phyloP scores from a whole-genome alignment of 2,113 vertebrate species.

The Caretta caretta region DNA sequence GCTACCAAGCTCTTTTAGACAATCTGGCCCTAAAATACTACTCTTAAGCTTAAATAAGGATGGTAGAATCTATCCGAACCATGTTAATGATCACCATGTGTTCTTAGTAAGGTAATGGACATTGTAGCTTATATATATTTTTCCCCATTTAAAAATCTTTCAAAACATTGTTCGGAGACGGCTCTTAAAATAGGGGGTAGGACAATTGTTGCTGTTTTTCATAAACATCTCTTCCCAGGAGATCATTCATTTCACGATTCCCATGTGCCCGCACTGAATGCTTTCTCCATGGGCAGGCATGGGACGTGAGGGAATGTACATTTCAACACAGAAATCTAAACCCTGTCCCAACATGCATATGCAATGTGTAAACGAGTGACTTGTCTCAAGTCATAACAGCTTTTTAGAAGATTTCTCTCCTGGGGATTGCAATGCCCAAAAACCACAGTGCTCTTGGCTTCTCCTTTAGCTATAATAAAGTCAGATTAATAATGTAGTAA shows the following conservation, averaged over 20 bases:
- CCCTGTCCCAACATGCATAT: constrained; percentile 51
- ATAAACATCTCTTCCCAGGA: background rate
- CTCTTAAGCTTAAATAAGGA: background rate
- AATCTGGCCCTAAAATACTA: background rate
- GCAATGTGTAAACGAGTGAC: constrained; percentile 26
- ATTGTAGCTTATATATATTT: background rate
- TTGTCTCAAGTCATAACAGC: background rate
- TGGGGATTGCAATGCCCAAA: background rate
- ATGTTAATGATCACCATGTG: background rate
- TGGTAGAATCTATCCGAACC: background rate
- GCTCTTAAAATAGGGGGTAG: background rate
- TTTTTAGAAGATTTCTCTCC: background rate
- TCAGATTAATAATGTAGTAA: constrained; percentile 67
- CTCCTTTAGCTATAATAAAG: constrained; percentile 24
- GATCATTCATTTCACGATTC: background rate
- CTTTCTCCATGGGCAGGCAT: background rate
- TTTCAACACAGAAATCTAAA: constrained; percentile 17
- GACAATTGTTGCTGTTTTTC: background rate
- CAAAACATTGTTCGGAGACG: background rate
- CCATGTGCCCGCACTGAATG: background rate
- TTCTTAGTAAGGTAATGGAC: background rate
- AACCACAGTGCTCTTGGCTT: constrained; percentile 28
- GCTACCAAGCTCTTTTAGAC: background rate
- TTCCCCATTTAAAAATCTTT: background rate
- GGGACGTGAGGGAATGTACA: background rate